Percentiles rank a stretch among this genome's conserved stretches.
These are phyloP conservation scores for Etia nguti DNA, from an alignment of 2,113 vertebrate species.

Conservation along the genomic window DNA sequence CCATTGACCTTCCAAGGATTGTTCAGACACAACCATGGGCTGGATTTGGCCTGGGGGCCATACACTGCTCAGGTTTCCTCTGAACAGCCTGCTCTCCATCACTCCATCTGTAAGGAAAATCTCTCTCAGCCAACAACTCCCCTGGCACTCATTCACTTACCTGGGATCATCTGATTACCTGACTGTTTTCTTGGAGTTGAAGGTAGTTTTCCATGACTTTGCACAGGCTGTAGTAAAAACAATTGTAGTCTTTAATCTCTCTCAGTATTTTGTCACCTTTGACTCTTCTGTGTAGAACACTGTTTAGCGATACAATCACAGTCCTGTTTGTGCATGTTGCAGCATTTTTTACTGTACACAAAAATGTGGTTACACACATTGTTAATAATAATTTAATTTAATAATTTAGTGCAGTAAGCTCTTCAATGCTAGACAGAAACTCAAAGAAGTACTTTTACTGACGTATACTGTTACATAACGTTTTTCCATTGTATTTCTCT, in stretches of 20 bases:
- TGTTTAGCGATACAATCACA: not conserved
- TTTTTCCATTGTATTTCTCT: not conserved
- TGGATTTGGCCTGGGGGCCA: not conserved
- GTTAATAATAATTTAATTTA: not conserved
- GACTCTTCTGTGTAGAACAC: not conserved
- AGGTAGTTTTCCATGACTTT: not conserved
- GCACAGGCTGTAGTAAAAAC: not conserved
- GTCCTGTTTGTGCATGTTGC: not conserved
- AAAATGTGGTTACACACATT: not conserved
- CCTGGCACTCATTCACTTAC: not conserved
- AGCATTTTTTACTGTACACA: not conserved
- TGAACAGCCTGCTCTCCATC: rapidly evolving
- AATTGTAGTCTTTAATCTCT: not conserved
- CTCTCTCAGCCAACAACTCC: not conserved
- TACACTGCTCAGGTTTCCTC: not conserved
- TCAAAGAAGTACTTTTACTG: not conserved
- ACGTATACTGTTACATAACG: rapidly evolving
- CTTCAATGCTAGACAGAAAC: rapidly evolving
- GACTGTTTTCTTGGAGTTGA: not conserved
- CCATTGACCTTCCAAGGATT: not conserved
- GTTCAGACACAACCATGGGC: not conserved
- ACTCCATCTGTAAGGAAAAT: not conserved
- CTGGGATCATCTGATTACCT: not conserved
- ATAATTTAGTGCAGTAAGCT: not conserved
- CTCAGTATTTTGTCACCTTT: not conserved